Evolutionary conservation across 2,113 vertebrate genomes (phyloP), one percentile per base, ranked within the genome.

Genomic region (Hyaena hyaena): DNA sequence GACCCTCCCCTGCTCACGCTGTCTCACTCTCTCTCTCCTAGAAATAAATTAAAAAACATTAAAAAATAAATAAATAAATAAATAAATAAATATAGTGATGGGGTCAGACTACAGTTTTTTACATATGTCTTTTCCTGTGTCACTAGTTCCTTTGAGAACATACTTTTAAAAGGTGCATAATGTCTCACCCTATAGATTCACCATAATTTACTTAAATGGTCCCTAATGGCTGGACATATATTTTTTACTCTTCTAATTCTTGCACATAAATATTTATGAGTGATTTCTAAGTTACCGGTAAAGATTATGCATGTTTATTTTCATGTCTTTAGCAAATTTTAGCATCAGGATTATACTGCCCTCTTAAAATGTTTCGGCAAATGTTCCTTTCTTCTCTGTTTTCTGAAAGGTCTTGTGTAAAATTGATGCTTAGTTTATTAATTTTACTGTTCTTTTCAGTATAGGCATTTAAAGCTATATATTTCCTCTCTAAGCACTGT

Each of bases 251-350:
- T 85, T 96, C 74, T 39, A 88, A 76, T 80, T 82, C 48, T 69
- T 95, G n/a, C 45, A 73, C 19, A 86, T 65, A 84, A 93, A 93
- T 91, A 53, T 92, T 96, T 76, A 76, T 76, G 84, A 33, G 28
- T 76, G 19, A 89, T 88, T 68, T 73, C 45, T 55, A 84, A 82
- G 26, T 69, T 90, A 55, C 61, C 73, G 43, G 7, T 66, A 14
- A 93, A 86, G 5, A 88, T 58, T 79, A n/a, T 63, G 9, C 23
- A 31, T 82, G 76, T 80, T 88, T 94, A 50, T 73, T 55, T 88
- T 74, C 89, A 35, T 45, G 19, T 45, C 58, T 74, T 93, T 33
- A 69, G 68, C 80, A 79, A 79, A 53, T 71, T 50, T 84, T 61
- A 6, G 45, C 16, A 69, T 88, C 50, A 53, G 43, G 21, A 33